phyloP scores from a whole-genome alignment of 2,888 invertebrate species.

The Agrochola macilenta region DNA sequence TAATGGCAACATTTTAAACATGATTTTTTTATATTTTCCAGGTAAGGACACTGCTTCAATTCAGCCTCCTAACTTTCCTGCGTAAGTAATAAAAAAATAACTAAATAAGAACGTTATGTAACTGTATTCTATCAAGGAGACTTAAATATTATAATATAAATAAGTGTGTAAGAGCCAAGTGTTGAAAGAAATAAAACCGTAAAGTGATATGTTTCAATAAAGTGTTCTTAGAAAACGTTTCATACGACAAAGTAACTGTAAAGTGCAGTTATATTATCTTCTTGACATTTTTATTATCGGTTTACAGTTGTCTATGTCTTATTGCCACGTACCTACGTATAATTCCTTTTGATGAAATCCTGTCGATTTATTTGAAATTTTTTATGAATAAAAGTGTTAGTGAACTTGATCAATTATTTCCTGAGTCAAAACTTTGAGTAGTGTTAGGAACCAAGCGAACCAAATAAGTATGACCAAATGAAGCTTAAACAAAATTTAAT shows the following conservation, averaged over 20 bases:
- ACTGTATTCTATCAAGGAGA: neutral
- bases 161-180: slow-evolving; percentile 4
- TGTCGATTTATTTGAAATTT: neutral
- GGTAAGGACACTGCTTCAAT: slow-evolving; percentile 46
- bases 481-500: neutral
- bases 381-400: neutral
- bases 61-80: neutral
- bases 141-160: neutral
- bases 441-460: neutral
- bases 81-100: slow-evolving; percentile 22
- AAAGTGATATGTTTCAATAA: slow-evolving; percentile 16
- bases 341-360: neutral
- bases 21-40: slow-evolving; percentile 40
- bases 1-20: neutral
- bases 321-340: slow-evolving; percentile 6
- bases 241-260: slow-evolving; percentile 27
- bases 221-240: slow-evolving; percentile 28
- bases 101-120: neutral
- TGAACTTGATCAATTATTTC: neutral
- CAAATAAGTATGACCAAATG: neutral
- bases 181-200: slow-evolving; percentile 4
- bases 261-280: slow-evolving; percentile 40
- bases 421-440: too few relatives aligned
- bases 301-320: slow-evolving; percentile 26
- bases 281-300: slow-evolving; percentile 36